Conservation (phyloP, 1,140 invertebrate genomes). For the Galendromus occidentalis region DNA sequence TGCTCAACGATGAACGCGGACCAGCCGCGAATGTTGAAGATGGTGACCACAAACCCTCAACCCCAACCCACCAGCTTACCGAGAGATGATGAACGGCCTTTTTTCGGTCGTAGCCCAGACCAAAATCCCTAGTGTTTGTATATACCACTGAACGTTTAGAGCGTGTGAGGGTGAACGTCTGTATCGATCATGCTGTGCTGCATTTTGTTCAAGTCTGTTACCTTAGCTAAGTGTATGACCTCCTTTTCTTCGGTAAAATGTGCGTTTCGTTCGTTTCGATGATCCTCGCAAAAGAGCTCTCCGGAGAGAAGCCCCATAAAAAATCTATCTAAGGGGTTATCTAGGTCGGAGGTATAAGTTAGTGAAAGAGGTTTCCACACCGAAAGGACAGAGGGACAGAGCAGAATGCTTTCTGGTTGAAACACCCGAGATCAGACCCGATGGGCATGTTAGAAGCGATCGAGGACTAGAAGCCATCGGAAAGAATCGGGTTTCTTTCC, state of each 20-base stretch:
- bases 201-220: background rate
- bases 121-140: conserved; percentile 7
- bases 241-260: conserved; percentile 5
- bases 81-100: background rate
- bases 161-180: background rate
- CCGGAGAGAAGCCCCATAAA: background rate
- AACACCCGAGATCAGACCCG: background rate
- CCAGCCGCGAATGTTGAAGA: no score
- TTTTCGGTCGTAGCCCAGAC: conserved; percentile 5
- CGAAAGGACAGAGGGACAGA: conserved; percentile 3
- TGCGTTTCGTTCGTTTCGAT: background rate
- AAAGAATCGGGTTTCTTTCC: no score
- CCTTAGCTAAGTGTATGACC: background rate
- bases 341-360: background rate
- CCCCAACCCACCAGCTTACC: background rate
- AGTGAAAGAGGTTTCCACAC: background rate
- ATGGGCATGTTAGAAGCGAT: no score
- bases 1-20: no score
- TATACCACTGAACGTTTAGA: background rate
- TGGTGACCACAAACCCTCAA: background rate
- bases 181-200: background rate
- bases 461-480: no score
- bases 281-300: background rate
- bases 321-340: background rate
- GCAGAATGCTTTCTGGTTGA: background rate